Evolutionary conservation across 2,797 vertebrate genomes (phyloP), one percentile per base, ranked within the genome.

Genomic region (Pantherophis alleghaniensis): DNA sequence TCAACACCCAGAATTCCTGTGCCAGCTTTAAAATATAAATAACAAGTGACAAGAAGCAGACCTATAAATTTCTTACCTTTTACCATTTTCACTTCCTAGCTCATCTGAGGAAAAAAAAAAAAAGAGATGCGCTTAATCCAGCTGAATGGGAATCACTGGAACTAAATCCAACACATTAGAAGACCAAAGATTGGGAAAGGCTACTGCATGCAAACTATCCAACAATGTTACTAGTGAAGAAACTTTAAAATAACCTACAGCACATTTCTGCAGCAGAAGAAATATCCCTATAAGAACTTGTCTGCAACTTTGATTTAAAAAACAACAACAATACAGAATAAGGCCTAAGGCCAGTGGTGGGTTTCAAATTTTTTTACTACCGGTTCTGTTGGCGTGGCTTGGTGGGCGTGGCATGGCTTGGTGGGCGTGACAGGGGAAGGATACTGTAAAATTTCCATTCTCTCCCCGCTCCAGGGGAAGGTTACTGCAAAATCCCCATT

Each of bases 21-120:
- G 32, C 66, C 66, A 74, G 2, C 6, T 83, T 22, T 42, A 83
- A 47, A 83, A 47, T 32, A 32, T 47, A 95, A 7, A 60, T 66
- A 91, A 87, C 89, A 5, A 90, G 7, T 0, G 14, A 61, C 0
- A 86, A 66, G 7, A 7, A 59, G 0, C 3, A 0, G 47, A 1
- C 91, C 90, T 0, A 57, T 92, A 60, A 7, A 86, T 86, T 2
- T 94, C 94, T 98, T 97, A 98, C 98, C 98, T 97, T 97, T 98
- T 98, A 92, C 98, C 59, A 92, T 97, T 97, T 96, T 98, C 97
- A 1, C 96, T 97, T 95, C 94, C 97, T 93, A 97, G 95, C 61
- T 97, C 97, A 96, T 96, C 98, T 98, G 94, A 90, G 74, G 42
- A 1, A 6, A 9, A 98, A 95, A 98, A 98, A 89, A 93, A 96